Conservation (phyloP, 2,113 vertebrate genomes). For the Aplodontia rufa region DNA sequence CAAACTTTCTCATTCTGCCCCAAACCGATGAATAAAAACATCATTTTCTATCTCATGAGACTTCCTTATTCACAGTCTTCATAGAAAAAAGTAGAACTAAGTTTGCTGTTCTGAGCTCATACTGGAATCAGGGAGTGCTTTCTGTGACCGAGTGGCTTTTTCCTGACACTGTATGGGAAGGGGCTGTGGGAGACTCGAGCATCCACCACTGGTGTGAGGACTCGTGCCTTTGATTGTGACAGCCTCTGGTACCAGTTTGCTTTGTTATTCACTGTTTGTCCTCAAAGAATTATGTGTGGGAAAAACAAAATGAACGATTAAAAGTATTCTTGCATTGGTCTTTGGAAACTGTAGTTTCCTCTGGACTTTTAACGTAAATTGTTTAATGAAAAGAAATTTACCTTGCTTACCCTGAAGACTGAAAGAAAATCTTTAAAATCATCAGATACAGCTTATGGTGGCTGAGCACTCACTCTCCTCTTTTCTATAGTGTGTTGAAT, state of each 20-base stretch:
- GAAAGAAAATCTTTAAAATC: not conserved
- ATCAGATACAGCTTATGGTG: not conserved
- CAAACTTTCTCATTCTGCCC: not conserved
- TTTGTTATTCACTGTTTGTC: not conserved
- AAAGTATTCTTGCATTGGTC: not conserved
- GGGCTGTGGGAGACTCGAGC: too few relatives aligned
- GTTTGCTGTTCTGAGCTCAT: not conserved
- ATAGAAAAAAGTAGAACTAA: not conserved
- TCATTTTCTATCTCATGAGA: not conserved
- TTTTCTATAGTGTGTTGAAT: not conserved
- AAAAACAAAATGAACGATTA: not conserved
- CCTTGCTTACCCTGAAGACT: not conserved
- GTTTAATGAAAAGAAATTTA: slow-evolving; percentile 4
- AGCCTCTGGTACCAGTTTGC: not conserved
- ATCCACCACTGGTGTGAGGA: not conserved
- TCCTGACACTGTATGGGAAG: not conserved
- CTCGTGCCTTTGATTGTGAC: too few relatives aligned
- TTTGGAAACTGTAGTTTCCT: slow-evolving; percentile 30
- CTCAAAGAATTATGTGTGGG: not conserved
- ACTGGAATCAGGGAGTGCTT: not conserved
- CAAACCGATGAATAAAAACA: not conserved
- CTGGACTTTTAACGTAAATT: slow-evolving; percentile 11
- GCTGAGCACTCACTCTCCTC: not conserved
- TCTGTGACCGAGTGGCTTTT: not conserved
- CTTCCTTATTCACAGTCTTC: not conserved